phyloP scores from a whole-genome alignment of 2,888 invertebrate species.

The Agonopterix heracliana region DNA sequence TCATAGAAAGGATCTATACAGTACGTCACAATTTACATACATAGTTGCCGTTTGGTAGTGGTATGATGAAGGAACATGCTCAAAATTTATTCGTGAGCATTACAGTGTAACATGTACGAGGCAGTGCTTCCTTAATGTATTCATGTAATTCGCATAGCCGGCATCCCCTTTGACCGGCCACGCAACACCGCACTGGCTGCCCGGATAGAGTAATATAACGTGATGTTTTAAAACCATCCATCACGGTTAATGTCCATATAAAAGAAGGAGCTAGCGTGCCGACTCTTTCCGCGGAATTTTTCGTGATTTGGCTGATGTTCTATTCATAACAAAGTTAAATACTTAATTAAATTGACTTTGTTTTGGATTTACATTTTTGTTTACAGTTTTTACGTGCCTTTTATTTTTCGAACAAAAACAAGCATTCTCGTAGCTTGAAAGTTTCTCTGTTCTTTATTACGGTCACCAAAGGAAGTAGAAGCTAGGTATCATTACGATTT shows the following conservation, averaged over 20 bases:
- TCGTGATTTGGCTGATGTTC: slow-evolving; percentile 31
- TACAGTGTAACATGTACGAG: slow-evolving; percentile 70
- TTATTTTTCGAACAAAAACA: too few species aligned
- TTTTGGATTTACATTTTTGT: background rate
- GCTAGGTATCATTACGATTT: too few species aligned
- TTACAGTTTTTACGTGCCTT: background rate
- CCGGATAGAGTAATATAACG: slow-evolving; percentile 72
- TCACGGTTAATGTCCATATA: slow-evolving; percentile 73
- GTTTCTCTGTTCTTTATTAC: too few species aligned
- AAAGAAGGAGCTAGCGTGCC: slow-evolving; percentile 60
- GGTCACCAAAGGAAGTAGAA: too few species aligned
- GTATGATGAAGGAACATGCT: slow-evolving; percentile 64
- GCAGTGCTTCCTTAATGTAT: slow-evolving; percentile 72
- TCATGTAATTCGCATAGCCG: slow-evolving; percentile 76
- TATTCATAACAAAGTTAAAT: slow-evolving; percentile 21
- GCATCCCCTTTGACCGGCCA: slow-evolving; percentile 75
- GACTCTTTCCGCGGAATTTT: slow-evolving; percentile 42
- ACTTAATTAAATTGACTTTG: background rate
- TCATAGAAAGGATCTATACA: slow-evolving; percentile 44
- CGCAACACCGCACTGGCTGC: slow-evolving; percentile 69
- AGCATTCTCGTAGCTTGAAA: too few species aligned
- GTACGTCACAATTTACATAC: slow-evolving; percentile 45
- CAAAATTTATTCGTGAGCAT: slow-evolving; percentile 74
- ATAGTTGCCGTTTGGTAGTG: slow-evolving; percentile 53
- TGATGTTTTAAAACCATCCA: slow-evolving; percentile 75